Percentiles rank a stretch among this genome's conserved stretches.
Conservation (phyloP, 2,888 invertebrate genomes). For the Cosmia trapezina region DNA sequence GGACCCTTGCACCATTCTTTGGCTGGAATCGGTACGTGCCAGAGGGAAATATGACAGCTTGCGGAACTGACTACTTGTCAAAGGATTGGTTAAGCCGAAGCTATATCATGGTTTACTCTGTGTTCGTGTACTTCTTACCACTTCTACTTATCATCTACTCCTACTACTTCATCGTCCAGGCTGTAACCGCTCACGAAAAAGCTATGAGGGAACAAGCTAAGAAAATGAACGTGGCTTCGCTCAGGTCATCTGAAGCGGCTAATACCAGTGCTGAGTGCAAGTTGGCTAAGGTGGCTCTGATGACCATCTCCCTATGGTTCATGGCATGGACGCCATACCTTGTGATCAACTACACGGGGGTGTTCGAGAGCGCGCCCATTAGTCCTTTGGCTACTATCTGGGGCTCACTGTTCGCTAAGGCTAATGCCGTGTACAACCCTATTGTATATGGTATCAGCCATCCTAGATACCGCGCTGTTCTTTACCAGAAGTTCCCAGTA, state of each 20-base stretch:
- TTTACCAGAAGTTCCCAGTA: conserved; percentile 94
- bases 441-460: conserved; percentile 97
- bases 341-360: conserved; percentile 95
- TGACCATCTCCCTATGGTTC: conserved; percentile 97
- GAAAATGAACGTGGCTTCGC: conserved; percentile 97
- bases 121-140: conserved; percentile 94
- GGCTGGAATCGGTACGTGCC: conserved; percentile 98
- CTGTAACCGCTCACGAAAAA: conserved; percentile 95
- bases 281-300: conserved; percentile 96
- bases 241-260: conserved; percentile 94
- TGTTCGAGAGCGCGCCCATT: conserved; percentile 93
- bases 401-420: conserved; percentile 97
- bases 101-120: conserved; percentile 94
- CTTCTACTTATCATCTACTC: conserved; percentile 95
- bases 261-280: conserved; percentile 96
- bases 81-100: conserved; percentile 94
- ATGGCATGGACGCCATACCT: conserved; percentile 98
- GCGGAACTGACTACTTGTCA: conserved; percentile 96
- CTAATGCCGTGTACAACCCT: conserved; percentile 97
- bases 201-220: conserved; percentile 97
- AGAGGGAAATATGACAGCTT: conserved; percentile 98
- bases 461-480: conserved; percentile 94
- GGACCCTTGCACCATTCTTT: conserved; percentile 96
- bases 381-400: conserved; percentile 96
- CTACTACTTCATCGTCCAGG: conserved; percentile 96